Conservation (phyloP, 1,140 invertebrate genomes). For the Tetramorium alpestre region DNA sequence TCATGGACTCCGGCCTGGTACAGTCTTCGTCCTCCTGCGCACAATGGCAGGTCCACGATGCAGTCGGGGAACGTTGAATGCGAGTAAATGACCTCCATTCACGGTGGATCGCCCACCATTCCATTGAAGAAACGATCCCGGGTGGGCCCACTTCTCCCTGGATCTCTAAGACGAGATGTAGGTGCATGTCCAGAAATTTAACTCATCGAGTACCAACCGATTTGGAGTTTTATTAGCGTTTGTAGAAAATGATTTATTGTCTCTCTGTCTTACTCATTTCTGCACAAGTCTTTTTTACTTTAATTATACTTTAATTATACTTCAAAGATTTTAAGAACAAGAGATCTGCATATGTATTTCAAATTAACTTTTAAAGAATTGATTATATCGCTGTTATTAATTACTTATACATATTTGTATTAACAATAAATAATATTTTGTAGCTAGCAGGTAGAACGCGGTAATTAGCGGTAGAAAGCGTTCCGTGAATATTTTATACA, state of each 20-base stretch:
- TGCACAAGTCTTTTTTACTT: not conserved
- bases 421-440: not conserved
- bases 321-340: not conserved
- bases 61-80: slow-evolving; percentile 78
- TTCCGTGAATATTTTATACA: not conserved
- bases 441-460: not conserved
- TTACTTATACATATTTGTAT: not conserved
- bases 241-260: slow-evolving; percentile 64
- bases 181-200: slow-evolving; percentile 71
- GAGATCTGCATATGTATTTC: not conserved
- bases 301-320: not conserved
- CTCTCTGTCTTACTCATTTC: slow-evolving; percentile 39
- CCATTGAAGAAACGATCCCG: slow-evolving; percentile 75
- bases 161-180: slow-evolving; percentile 72
- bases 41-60: slow-evolving; percentile 80
- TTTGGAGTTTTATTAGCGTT: slow-evolving; percentile 65
- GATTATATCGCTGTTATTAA: not conserved
- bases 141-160: slow-evolving; percentile 61
- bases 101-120: slow-evolving; percentile 80
- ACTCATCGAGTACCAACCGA: slow-evolving; percentile 63
- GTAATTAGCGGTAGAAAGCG: not conserved
- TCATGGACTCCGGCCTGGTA: slow-evolving; percentile 73
- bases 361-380: not conserved
- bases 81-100: slow-evolving; percentile 84
- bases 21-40: slow-evolving; percentile 70